Evolutionary conservation across 1,140 invertebrate genomes (phyloP).

Genomic region (Monochamus saltuarius): DNA sequence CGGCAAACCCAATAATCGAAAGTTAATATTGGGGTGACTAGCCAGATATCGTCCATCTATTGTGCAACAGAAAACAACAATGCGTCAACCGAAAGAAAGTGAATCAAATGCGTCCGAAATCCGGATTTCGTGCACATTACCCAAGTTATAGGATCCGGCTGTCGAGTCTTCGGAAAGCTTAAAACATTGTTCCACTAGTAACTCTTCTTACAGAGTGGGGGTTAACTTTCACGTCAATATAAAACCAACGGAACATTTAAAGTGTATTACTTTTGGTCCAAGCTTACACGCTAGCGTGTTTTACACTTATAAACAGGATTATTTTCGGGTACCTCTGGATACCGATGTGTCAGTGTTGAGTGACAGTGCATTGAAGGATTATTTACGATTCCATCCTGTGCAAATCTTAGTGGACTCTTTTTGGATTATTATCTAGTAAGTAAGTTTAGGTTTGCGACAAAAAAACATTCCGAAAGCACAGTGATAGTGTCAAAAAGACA

Average conservation of each 20-base stretch:
- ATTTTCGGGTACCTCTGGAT: constrained; percentile 23
- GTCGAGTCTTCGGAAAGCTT: constrained; percentile 27
- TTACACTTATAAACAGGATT: constrained; percentile 10
- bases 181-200: constrained; percentile 30
- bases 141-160: constrained; percentile 28
- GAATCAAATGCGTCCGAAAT: constrained; percentile 37
- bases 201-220: constrained; percentile 41
- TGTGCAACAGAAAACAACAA: constrained; percentile 33
- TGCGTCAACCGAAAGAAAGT: constrained; percentile 41
- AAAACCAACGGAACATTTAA: constrained; percentile 50
- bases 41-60: constrained; percentile 28
- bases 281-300: constrained; percentile 29
- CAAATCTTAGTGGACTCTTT: constrained; percentile 20
- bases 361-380: constrained; percentile 25
- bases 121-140: constrained; percentile 32
- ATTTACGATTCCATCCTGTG: constrained; percentile 10
- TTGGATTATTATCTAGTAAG: constrained; percentile 10
- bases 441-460: constrained; percentile 1
- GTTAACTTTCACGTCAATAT: constrained; percentile 50
- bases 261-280: constrained; percentile 46
- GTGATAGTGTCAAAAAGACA: not conserved
- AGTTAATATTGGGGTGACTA: constrained; percentile 35
- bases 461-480: not conserved
- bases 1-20: constrained; percentile 24
- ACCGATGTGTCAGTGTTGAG: constrained; percentile 26